A percentile compares a stretch with the other conserved stretches of the same genome.
These are phyloP conservation scores for Phthorimaea operculella DNA, from an alignment of 1,140 invertebrate species.

Conservation along the genomic window DNA sequence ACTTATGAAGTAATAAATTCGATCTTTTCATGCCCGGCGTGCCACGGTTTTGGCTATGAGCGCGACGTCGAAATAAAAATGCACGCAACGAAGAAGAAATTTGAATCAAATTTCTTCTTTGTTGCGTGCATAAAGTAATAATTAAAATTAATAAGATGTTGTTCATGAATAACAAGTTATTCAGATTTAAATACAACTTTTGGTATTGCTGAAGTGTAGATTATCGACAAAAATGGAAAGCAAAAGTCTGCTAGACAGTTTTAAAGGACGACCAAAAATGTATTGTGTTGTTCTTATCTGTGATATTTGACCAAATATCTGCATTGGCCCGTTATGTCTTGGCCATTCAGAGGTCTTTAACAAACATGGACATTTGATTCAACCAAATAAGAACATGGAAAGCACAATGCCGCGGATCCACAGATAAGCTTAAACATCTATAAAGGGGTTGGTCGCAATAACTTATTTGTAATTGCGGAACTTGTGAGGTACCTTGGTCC, in stretches of 20 bases:
- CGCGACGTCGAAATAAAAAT: constrained; percentile 16
- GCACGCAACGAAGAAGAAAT: constrained; percentile 4
- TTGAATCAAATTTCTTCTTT: too few species aligned
- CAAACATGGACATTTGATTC: constrained; percentile 13
- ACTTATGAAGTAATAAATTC: constrained; percentile 65
- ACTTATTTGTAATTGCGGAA: constrained; percentile 40
- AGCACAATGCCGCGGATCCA: constrained; percentile 17
- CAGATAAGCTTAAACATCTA: constrained; percentile 29
- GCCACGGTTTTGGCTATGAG: constrained; percentile 21
- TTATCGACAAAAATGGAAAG: too few species aligned
- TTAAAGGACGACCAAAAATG: too few species aligned
- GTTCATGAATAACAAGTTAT: too few species aligned
- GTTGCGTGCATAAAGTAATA: too few species aligned
- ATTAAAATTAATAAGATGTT: too few species aligned
- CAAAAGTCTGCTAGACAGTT: too few species aligned
- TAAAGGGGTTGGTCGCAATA: constrained; percentile 30
- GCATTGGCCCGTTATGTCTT: neutral
- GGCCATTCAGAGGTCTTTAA: neutral
- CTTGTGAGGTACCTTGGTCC: constrained; percentile 5
- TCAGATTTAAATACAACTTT: too few species aligned
- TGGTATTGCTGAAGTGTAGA: too few species aligned
- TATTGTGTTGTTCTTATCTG: too few species aligned
- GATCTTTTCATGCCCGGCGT: constrained; percentile 43
- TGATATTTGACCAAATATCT: too few species aligned
- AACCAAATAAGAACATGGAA: constrained; percentile 21